Conservation (phyloP, 2,113 vertebrate genomes). For the Gorilla gorilla region DNA sequence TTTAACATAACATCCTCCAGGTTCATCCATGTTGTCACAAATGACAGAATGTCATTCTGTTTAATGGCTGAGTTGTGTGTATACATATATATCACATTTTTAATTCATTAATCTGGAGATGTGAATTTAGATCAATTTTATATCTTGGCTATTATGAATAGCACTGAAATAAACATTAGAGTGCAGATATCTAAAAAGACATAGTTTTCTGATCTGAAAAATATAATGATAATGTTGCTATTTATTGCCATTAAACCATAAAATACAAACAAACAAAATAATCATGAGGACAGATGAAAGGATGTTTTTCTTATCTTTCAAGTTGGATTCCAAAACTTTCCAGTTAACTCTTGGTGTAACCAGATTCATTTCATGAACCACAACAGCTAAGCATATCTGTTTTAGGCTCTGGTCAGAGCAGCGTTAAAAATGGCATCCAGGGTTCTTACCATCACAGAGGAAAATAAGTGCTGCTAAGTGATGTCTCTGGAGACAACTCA, state of each 20-base stretch:
- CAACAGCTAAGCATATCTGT: background rate
- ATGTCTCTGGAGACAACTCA: background rate
- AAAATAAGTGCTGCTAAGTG: background rate
- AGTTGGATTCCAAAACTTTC: background rate
- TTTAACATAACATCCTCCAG: background rate
- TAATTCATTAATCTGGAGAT: background rate
- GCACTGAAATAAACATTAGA: background rate
- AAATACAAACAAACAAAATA: background rate
- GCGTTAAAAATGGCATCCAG: background rate
- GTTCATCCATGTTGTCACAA: background rate
- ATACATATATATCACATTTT: background rate
- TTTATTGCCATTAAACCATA: background rate
- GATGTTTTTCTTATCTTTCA: background rate
- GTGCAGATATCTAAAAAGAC: background rate
- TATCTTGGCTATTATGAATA: background rate
- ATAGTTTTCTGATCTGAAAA: background rate
- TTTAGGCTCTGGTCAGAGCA: background rate
- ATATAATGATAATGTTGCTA: background rate
- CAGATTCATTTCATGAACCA: background rate
- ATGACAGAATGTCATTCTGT: background rate
- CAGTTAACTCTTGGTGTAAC: background rate
- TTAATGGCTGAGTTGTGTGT: background rate
- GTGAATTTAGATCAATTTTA: background rate
- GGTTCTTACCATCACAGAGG: background rate
- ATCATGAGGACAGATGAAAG: background rate